Base-by-base conservation (phyloP, 2,888 invertebrate species). In the Synanthedon tipuliformis region DNA sequence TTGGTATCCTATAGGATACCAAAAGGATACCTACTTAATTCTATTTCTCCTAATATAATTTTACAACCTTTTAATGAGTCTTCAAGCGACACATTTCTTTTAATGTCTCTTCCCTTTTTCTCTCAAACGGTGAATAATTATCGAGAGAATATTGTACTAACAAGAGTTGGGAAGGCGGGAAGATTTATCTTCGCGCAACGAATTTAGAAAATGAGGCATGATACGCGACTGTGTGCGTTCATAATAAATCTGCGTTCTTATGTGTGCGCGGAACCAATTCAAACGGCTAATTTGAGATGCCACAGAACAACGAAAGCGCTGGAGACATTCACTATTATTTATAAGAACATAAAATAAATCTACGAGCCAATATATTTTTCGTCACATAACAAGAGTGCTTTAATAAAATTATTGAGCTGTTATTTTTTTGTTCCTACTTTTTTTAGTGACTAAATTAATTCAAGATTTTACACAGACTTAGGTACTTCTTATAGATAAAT, bases 131-230 rank as follows among this genome's bases (percentile, higher is more conserved):
- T 83, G 80, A 83, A 78, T 85, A 83, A 85, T 85, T 81, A 80
- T 34, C 73, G 63, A 71, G 71, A 74, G 75, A 74, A 80, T 77
- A 81, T 81, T 81, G 83, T 83, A 71, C 79, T 82, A 85, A 84
- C 84, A 81, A 84, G 83, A 75, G 68, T 34, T 68, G 69, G 73
- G 71, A 79, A 77, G 78, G 78, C 73, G 72, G 61, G 69, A 71
- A 80, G 81, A 86, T 86, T 84, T 86, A 85, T 86, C 82, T 81
- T 80, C 81, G 81, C 80, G 78, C 74, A 81, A 81, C 82, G 74
- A 78, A 86, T 85, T 84, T 86, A 84, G 85, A 85, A 83, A 85
- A 78, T 85, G 85, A 85, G 85, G 83, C 85, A 83, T 84, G 82
- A 66, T 74, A 23, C 23, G 69, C 64, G 4, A 5, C 50, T 65